Base-by-base conservation (phyloP, 1,140 invertebrate genomes). In the Meloidogyne hapla region DNA sequence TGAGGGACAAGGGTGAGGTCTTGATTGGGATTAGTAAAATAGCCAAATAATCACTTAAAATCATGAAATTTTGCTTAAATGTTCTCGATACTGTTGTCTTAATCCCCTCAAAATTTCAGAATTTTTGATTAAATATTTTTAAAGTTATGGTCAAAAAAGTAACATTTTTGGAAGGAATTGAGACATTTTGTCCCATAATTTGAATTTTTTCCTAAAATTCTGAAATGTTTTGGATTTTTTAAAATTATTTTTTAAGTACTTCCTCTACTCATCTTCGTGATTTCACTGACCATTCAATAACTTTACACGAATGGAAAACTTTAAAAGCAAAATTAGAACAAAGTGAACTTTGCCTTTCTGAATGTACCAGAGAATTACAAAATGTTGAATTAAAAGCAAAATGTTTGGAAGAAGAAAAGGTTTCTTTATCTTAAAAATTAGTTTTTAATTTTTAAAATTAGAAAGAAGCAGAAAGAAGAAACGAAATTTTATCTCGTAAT, bases 301-400 rank as follows among this genome's bases (percentile, higher is more conserved):
- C 64, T 56, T 25, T 71, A 18, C 74, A 77, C 33, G 81, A 82
- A 62, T 38, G 71, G 15, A 80, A 84, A 45, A 84, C 81, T 13
- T 21, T 84, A 45, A 80, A 81, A 48, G 83, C 73, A 25, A 82
- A 82, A 28, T 67, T 82, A 80, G 81, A 82, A 65, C 78, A 75
- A 23, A 80, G 77, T 15, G 81, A 82, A 65, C 56, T 82, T 23
- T 66, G 77, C 9, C 28, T 82, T 21, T 40, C 81, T 8, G 82
- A 84, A 23, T 81, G 83, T 23, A 70, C 56, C 10, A 40, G 79
- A 23, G 79, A 81, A 23, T 48, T 82, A 25, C 28, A 38, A 42
- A 56, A 75, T 40, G 33, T 28, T 23, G 66, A 77, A 65, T 45
- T 77, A 4, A 38, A 61, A 12, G 42, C 67, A 38, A 78, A 77